phyloP scores from a whole-genome alignment of 1,140 invertebrate genomes.

The Ptiloglossa arizonensis region DNA sequence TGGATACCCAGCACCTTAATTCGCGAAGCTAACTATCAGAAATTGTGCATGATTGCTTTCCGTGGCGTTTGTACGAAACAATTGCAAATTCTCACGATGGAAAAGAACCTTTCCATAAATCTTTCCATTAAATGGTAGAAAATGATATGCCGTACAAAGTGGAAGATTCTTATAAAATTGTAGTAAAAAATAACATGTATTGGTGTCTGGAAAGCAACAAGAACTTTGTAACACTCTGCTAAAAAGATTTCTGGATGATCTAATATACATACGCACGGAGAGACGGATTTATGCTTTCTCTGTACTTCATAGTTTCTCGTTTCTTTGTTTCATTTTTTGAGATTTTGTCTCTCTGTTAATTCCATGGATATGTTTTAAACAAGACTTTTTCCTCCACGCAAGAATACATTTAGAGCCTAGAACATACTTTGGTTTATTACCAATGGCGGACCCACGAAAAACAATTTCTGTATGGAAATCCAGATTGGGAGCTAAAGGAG shows the following conservation, averaged over 20 bases:
- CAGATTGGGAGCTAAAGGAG: too few species aligned
- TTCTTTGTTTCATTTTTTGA: background rate
- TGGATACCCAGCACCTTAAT: background rate
- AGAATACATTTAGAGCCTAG: constrained; percentile 65
- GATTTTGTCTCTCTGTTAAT: background rate
- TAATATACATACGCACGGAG: constrained; percentile 36
- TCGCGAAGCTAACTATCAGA: background rate
- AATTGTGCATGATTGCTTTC: constrained; percentile 20
- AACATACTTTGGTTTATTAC: constrained; percentile 32
- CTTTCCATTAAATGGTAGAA: background rate
- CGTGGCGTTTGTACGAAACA: constrained; percentile 8
- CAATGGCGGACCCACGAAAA: constrained; percentile 18
- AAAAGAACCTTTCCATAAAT: background rate
- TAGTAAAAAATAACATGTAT: constrained; percentile 53
- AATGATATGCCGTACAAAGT: constrained; percentile 54
- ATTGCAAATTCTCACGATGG: background rate
- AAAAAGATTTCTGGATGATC: constrained; percentile 39
- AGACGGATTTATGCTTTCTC: constrained; percentile 37
- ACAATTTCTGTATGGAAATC: background rate
- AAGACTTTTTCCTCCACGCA: constrained; percentile 12
- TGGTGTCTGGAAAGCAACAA: constrained; percentile 38
- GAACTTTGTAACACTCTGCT: constrained; percentile 9
- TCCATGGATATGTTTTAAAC: constrained; percentile 43
- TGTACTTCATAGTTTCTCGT: background rate
- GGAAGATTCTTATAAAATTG: constrained; percentile 52